Base-by-base conservation (phyloP, 2,113 vertebrate species). In the Puffinus mauretanicus region DNA sequence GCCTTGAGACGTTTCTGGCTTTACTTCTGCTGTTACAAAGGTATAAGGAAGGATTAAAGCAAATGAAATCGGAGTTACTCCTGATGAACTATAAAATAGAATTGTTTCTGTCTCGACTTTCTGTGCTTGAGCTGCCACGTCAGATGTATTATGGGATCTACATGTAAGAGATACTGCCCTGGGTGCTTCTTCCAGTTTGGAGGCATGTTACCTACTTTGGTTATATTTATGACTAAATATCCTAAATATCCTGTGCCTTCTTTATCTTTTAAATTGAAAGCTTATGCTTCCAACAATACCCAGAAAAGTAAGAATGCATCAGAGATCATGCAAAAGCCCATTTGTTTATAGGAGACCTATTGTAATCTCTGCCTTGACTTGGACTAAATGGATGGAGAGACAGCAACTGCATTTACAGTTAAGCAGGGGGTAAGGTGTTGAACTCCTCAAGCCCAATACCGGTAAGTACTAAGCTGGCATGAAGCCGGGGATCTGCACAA, bases 31-130 rank as follows among this genome's bases (percentile, higher is more conserved):
- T 2, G 0, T 75, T 90, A 40, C 5, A 49, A 62, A 93, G 8
- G 6, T 58, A 36, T 38, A 57, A 93, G 29, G 29, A 89, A 91
- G 11, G 26, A 75, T 21, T 70, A 82, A 84, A 88, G 69, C 29
- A 76, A 90, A 92, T 92, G 44, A 94, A 96, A 96, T 90, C 19
- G 18, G 72, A 86, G 16, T 64, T 72, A 64, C 7, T 88, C 22
- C 16, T 64, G 62, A 46, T 76, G 47, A 83, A 47, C 66, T 72
- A 3, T 42, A 51, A 40, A 20, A 34, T 32, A 71, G 26, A 77
- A 52, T 29, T 67, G 30, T 69, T 78, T 92, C n/a, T 89, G 4
- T 71, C 38, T 94, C 1, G 1, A 30, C 49, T 90, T 79, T 58
- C 27, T 83, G 49, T 80, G 29, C 42, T 67, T 76, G 47, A 88